Base-by-base conservation (phyloP, 2,113 vertebrate species). In the Myotis lucifugus region DNA sequence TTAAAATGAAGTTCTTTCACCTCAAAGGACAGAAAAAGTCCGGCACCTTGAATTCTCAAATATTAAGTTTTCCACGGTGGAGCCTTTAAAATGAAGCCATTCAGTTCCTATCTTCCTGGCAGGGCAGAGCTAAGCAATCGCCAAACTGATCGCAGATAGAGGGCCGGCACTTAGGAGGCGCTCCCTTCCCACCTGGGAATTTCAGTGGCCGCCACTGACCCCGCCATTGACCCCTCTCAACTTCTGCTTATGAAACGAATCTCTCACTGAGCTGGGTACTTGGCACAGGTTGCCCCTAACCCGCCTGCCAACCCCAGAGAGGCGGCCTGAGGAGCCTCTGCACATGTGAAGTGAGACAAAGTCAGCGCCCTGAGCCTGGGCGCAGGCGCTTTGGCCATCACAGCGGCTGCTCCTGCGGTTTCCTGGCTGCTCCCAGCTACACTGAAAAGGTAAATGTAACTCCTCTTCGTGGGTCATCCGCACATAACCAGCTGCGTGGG, bases 401-500 rank as follows among this genome's bases (percentile, higher is more conserved):
- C 6, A 73, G 50, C 25, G 32, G 40, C 37, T 6, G 29, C 32
- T 27, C 29, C 0, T 8, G 54, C 3, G 46, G 48, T 19, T 46
- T 48, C 50, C 18, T 13, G 27, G 46, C 32, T 27, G 19, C 19
- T 32, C 37, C 25, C 66, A 56, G 1, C 42, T 32, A 6, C 1
- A 0, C 17, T 3, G 2, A 19, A 11, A 32, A 0, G 10, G 14
- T 67, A 8, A 76, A 13, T 0, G 19, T 0, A 32, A 21, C 34
- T 34, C 21, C 29, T 37, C 15, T 18, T 6, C 17, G n/a, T 15
- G 78, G 23, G 34, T 13, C 27, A 48, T 59, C 64, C 42, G 29
- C 21, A 19, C 5, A 29, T 17, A 40, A 17, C 70, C 0, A 8
- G 25, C 48, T 19, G 15, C 0, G 5, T 23, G 18, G 17, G 2